Base-by-base conservation (phyloP, 1,140 invertebrate species). In the Babylonia areolata region DNA sequence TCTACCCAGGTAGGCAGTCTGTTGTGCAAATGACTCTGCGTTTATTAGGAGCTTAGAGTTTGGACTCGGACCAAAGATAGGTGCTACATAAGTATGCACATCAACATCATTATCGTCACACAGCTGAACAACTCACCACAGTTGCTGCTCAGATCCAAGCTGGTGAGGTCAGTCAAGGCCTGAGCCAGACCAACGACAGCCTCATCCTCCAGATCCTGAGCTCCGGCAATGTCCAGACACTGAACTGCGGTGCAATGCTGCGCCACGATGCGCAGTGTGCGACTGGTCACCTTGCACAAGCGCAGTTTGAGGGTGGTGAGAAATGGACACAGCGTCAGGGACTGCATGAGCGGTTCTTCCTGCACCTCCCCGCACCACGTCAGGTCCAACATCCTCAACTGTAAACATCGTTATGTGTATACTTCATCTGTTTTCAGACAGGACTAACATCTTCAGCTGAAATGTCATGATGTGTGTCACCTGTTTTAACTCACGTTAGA, bases 291-390 rank as follows among this genome's bases (percentile, higher is more conserved):
- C 6, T 35, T 35, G 37, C 75, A 39, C 33, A 35, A 28, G 17
- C 75, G 75, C 75, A 77, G 75, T 15, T 28, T 77, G 35, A 77
- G 75, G 75, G 39, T 28, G 75, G 37, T 6, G 75, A 77, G 75
- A 37, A 5, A 28, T 9, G 75, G 75, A 28, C 75, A 77, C 11
- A 39, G 37, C 15, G 17, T 17, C 75, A 77, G 75, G 5, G 17
- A 28, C 35, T 40, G 75, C 37, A 40, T 39, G 37, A 77, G 75
- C 35, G 15, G 20, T 15, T 39, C 75, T 31, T 77, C 75, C 35
- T 77, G 33, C 37, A 77, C 17, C 75, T 77, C 75, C 37, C 40
- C 75, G 28, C 75, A 77, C 75, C 75, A 77, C 1, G 75, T 37
- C 75, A 77, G 37, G 75, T 77, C 75, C 3, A 39, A 77, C 35